Evolutionary conservation across 2,888 invertebrate genomes (phyloP).

Genomic region (Polydrusus cervinus): DNA sequence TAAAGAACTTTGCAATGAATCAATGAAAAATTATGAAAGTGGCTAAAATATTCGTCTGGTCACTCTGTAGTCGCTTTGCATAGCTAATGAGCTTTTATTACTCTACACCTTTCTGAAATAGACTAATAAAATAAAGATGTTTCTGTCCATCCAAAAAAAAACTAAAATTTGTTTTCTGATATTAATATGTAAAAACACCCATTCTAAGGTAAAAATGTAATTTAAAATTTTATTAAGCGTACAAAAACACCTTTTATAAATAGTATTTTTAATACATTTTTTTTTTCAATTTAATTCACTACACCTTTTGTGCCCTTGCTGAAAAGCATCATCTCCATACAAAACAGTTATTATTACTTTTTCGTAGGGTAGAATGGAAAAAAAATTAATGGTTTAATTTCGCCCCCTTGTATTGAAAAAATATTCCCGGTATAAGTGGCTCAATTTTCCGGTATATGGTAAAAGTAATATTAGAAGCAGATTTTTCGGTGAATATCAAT

Average conservation of each 20-base stretch:
- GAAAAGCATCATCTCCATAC: neutral
- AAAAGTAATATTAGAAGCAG: too few species aligned
- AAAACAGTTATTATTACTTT: constrained; percentile 10
- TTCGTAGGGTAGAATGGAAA: constrained; percentile 1
- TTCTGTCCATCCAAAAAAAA: too few species aligned
- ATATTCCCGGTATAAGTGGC: neutral
- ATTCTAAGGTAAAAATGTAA: neutral
- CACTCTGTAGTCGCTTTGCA: too few species aligned
- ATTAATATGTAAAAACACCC: too few species aligned
- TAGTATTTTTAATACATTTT: neutral
- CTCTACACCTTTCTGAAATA: too few species aligned
- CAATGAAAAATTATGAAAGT: too few species aligned
- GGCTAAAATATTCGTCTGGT: too few species aligned
- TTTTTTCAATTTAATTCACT: neutral
- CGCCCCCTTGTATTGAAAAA: neutral
- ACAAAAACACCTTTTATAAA: neutral
- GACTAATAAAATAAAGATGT: too few species aligned
- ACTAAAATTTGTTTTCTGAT: too few species aligned
- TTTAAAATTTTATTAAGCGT: neutral
- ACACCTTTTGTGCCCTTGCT: constrained; percentile 2
- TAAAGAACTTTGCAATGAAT: too few species aligned
- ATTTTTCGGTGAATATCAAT: too few species aligned
- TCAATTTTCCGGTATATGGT: neutral
- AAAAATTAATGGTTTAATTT: constrained; percentile 3
- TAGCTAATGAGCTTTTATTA: too few species aligned